Base-by-base conservation (phyloP, 2,888 invertebrate genomes). In the Limnephilus lunatus region DNA sequence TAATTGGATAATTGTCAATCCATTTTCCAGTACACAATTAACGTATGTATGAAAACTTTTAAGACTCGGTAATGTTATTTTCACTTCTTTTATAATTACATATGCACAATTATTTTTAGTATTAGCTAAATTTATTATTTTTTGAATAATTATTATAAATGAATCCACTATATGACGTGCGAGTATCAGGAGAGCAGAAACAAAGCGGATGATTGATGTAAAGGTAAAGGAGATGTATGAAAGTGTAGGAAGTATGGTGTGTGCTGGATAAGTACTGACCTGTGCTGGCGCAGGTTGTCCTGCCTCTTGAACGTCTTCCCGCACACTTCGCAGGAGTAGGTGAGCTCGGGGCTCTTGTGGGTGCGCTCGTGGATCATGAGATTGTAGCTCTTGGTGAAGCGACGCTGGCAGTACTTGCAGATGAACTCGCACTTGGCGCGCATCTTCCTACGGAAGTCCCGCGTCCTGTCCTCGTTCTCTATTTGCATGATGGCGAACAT, bases 311-410 rank as follows among this genome's bases (percentile, higher is more conserved):
- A 99, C 94, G 98, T 98, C 96, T 99, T 99, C 95, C 99, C 98
- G 96, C 99, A 99, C 94, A 99, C 98, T 96, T 99, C 99, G 96
- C 99, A 99, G 94, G 98, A 98, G 96, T 98, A 99, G 92, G 99
- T 99, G 95, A 99, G 97, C 96, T 99, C 99, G 94, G 98, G 98
- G 95, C 99, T 99, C 96, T 99, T 99, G 97, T 99, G 99, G 94
- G 99, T 99, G 95, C 99, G 97, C 96, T 99, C 99, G 97, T 99
- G 99, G 95, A 99, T 99, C 97, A 99, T 98, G 95, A 99, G 97
- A 96, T 99, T 99, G 97, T 99, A 99, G 94, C 98, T 98, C 96
- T 99, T 99, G 95, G 99, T 99, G 97, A 99, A 99, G 95, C 99
- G 97, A 95, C 99, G 97, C 96, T 98, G 98, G 97, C 99, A 99